Conservation (phyloP, 2,888 invertebrate species). For the Lepidocyrtinus sp. region DNA sequence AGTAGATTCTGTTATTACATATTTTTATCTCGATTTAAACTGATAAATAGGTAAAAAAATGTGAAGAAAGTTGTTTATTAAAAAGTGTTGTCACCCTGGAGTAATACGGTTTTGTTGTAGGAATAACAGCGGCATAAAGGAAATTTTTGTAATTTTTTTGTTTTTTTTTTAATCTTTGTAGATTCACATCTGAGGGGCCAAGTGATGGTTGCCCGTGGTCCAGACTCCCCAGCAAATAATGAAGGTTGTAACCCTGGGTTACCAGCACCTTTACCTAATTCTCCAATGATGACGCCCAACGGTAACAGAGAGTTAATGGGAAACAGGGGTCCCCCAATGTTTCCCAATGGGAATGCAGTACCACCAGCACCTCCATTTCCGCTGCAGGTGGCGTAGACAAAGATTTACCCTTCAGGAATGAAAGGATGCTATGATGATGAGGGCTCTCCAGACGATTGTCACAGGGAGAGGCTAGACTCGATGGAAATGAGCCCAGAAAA, state of each 20-base stretch:
- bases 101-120: no score
- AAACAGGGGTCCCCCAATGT: constrained; percentile 48
- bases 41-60: no score
- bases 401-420: constrained; percentile 72
- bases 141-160: constrained; percentile 24
- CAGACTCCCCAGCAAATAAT: constrained; percentile 66
- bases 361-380: constrained; percentile 71
- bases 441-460: constrained; percentile 35
- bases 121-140: neutral
- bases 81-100: no score
- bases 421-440: constrained; percentile 42
- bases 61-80: no score
- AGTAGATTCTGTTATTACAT: no score
- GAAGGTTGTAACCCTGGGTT: constrained; percentile 59
- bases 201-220: constrained; percentile 83
- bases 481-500: constrained; percentile 59
- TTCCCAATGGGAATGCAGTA: constrained; percentile 60
- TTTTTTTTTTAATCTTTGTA: constrained; percentile 68
- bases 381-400: constrained; percentile 74
- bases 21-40: no score
- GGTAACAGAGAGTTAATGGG: constrained; percentile 51
- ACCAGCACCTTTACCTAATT: constrained; percentile 45
- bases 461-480: constrained; percentile 49
- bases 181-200: constrained; percentile 75
- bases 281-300: constrained; percentile 57